Evolutionary conservation across 1,140 invertebrate genomes (phyloP).

Genomic region (Heliconius hermathena): DNA sequence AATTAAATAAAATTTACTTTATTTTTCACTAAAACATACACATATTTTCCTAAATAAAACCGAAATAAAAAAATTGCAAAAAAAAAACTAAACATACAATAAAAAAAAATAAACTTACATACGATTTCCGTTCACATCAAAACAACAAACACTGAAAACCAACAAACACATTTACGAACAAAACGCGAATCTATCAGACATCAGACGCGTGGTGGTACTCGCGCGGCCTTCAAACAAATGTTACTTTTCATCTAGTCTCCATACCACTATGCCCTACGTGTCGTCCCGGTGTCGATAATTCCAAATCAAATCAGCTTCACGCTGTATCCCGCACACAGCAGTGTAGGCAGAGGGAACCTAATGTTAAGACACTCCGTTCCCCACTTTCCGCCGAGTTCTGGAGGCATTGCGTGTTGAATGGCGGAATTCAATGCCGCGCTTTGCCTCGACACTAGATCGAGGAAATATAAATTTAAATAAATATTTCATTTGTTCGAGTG

Average conservation of each 20-base stretch:
- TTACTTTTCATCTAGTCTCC: constrained; percentile 12
- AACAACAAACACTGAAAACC: constrained; percentile 6
- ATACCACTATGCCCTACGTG: constrained; percentile 13
- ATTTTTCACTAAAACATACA: not conserved
- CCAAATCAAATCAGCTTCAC: too few species aligned
- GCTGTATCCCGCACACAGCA: too few species aligned
- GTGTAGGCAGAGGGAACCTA: too few species aligned
- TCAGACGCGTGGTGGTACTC: constrained; percentile 23
- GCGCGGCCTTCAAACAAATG: constrained; percentile 36
- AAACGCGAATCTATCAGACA: constrained; percentile 25
- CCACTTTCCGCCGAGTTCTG: too few species aligned
- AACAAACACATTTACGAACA: constrained; percentile 5
- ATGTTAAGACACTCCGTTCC: too few species aligned
- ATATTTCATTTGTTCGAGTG: too few species aligned
- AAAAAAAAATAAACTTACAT: not conserved
- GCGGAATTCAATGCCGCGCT: too few species aligned
- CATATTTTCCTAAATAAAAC: not conserved
- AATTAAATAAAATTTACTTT: too few species aligned
- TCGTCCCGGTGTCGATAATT: constrained; percentile 19
- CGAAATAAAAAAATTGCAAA: not conserved
- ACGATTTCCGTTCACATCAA: not conserved
- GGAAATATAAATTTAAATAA: too few species aligned
- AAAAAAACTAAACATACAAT: not conserved
- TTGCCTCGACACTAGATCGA: too few species aligned
- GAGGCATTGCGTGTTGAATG: too few species aligned